phyloP scores from a whole-genome alignment of 1,140 invertebrate species.

The Drosophila lacertosa region DNA sequence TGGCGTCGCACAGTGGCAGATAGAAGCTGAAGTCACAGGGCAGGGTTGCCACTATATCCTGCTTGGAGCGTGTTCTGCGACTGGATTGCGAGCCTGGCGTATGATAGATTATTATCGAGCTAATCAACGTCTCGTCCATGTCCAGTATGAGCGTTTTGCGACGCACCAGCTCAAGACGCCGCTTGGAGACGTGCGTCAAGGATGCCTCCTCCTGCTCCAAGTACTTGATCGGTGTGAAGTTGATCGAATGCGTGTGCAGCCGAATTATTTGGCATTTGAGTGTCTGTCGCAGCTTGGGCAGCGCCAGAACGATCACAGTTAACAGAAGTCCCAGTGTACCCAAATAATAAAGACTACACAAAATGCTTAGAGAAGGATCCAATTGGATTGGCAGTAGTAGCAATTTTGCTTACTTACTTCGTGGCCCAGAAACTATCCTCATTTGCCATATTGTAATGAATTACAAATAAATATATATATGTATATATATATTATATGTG shows the following conservation, averaged over 20 bases:
- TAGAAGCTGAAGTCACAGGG: conserved; percentile 30
- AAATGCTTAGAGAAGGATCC: too few species aligned
- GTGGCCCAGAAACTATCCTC: neutral
- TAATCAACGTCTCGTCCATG: conserved; percentile 57
- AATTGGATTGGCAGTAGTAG: neutral
- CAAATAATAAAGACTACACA: conserved; percentile 5
- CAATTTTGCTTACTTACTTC: conserved; percentile 24
- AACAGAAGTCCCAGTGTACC: neutral
- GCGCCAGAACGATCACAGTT: neutral
- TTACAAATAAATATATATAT: neutral
- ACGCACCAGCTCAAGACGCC: conserved; percentile 22
- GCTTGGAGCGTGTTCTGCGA: neutral
- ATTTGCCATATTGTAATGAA: neutral
- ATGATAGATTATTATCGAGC: neutral
- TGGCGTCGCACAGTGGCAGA: neutral
- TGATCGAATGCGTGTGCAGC: neutral
- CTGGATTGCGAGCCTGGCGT: neutral
- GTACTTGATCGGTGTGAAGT: conserved; percentile 42
- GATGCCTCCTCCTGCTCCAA: neutral
- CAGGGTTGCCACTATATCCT: neutral
- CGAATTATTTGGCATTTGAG: neutral
- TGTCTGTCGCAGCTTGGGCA: neutral
- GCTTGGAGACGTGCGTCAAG: conserved; percentile 32
- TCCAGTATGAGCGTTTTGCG: conserved; percentile 56
- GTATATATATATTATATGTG: neutral